Evolutionary conservation across 2,797 vertebrate species (phyloP).

Genomic region (Oreochromis mossambicus): DNA sequence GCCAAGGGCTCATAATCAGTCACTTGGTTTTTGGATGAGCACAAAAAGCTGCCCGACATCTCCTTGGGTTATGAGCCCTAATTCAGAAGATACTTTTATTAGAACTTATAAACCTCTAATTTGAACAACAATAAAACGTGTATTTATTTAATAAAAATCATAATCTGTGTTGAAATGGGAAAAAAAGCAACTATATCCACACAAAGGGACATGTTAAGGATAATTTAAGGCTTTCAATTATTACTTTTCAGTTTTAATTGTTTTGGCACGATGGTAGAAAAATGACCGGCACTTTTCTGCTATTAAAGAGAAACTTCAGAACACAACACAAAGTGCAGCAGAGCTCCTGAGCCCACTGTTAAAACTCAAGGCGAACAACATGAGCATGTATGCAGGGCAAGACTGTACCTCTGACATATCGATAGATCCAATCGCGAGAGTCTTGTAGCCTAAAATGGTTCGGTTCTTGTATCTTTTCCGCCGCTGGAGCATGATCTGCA

Average conservation of each 20-base stretch:
- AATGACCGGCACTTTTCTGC: not conserved
- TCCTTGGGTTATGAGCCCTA: not conserved
- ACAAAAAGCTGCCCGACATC: not conserved
- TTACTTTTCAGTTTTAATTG: not conserved
- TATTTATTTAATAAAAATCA: not conserved
- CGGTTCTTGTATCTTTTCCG: conserved; percentile 95
- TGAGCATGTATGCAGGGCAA: not conserved
- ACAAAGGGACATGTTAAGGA: not conserved
- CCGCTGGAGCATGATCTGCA: conserved; percentile 94
- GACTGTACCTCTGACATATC: conserved; percentile 91
- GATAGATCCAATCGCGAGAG: conserved; percentile 87
- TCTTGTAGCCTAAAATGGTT: conserved; percentile 96
- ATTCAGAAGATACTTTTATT: not conserved
- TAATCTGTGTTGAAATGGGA: not conserved
- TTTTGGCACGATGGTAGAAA: not conserved
- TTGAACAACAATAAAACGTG: not conserved
- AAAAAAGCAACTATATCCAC: rapidly evolving
- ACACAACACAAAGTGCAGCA: not conserved
- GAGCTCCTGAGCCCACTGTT: not conserved
- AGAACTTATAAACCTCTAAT: not conserved
- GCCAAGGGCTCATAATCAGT: not conserved
- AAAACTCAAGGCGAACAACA: not conserved
- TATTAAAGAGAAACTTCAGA: not conserved
- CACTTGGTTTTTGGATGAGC: not conserved
- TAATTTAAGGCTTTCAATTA: not conserved